Percentiles rank a stretch among this genome's conserved stretches.
Evolutionary conservation across 2,888 invertebrate species (phyloP).

Genomic region (Hirtodrosophila trivittata): DNA sequence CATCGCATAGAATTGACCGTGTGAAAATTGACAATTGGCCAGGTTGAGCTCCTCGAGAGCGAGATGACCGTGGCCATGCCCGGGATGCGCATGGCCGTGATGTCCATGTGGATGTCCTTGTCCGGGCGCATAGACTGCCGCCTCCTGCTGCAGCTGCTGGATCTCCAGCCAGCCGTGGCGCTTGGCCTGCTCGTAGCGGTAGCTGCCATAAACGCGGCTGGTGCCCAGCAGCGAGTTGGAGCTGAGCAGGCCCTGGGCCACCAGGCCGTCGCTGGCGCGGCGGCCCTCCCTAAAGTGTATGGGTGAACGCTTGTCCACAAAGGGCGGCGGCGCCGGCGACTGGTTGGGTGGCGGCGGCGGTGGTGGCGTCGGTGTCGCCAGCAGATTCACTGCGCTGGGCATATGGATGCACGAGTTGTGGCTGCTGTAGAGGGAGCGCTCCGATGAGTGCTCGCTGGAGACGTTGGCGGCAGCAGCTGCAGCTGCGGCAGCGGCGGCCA

Average conservation of each 20-base stretch:
- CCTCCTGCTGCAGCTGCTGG: constrained; percentile 90
- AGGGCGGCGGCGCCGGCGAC: constrained; percentile 82
- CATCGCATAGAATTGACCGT: constrained; percentile 87
- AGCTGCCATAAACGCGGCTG: constrained; percentile 76
- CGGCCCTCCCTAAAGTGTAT: constrained; percentile 92
- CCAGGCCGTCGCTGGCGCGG: constrained; percentile 95
- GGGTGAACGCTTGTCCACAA: constrained; percentile 86
- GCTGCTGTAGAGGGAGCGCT: constrained; percentile 74
- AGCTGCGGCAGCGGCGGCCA: constrained; percentile 77
- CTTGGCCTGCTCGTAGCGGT: constrained; percentile 88
- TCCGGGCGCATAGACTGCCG: constrained; percentile 87
- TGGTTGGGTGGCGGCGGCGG: constrained; percentile 23
- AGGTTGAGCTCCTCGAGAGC: constrained; percentile 87
- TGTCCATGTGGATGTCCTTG: constrained; percentile 3
- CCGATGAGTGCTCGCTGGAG: constrained; percentile 71
- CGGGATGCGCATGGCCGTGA: constrained; percentile 5
- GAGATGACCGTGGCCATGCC: constrained; percentile 32
- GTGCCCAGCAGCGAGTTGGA: constrained; percentile 81
- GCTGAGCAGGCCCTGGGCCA: constrained; percentile 89
- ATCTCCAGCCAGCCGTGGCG: constrained; percentile 92
- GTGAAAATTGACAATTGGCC: constrained; percentile 89
- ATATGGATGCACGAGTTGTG: constrained; percentile 79
- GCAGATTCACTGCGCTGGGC: constrained; percentile 54
- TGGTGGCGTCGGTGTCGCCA: constrained; percentile 17
- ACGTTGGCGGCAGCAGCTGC: constrained; percentile 18